phyloP scores from a whole-genome alignment of 1,140 invertebrate genomes.

The Pogonognathellus flavescens region DNA sequence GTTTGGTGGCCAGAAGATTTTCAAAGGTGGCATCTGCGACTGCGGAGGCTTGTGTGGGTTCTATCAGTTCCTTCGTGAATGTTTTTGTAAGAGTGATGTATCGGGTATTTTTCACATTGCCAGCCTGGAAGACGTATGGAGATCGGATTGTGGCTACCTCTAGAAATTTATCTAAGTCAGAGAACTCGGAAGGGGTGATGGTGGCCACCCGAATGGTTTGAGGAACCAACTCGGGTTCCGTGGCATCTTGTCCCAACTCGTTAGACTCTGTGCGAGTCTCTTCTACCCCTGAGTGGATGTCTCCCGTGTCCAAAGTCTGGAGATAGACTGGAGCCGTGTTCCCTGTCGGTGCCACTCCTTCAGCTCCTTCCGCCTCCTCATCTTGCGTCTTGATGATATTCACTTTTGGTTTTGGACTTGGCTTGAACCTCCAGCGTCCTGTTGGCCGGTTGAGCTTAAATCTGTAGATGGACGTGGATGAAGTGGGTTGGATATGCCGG shows the following conservation, averaged over 20 bases:
- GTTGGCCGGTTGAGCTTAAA: conserved; percentile 83
- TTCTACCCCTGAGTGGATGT: conserved; percentile 56
- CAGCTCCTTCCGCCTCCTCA: conserved; percentile 65
- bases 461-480: conserved; percentile 78
- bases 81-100: conserved; percentile 69
- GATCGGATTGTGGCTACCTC: conserved; percentile 90
- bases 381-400: conserved; percentile 81
- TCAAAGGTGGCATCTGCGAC: conserved; percentile 83
- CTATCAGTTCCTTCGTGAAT: conserved; percentile 67
- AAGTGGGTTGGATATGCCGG: conserved; percentile 60
- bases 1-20: conserved; percentile 85
- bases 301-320: conserved; percentile 52
- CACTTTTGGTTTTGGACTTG: conserved; percentile 86
- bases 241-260: conserved; percentile 60
- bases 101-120: conserved; percentile 86
- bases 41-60: conserved; percentile 72
- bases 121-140: conserved; percentile 90
- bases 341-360: neutral
- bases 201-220: conserved; percentile 75
- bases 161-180: conserved; percentile 75
- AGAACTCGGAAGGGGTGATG: conserved; percentile 85
- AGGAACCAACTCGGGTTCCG: conserved; percentile 60
- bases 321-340: conserved; percentile 50
- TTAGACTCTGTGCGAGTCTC: conserved; percentile 64
- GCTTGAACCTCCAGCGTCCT: conserved; percentile 89